Evolutionary conservation across 2,888 invertebrate species (phyloP).

Genomic region (Liposcelis brunnea): DNA sequence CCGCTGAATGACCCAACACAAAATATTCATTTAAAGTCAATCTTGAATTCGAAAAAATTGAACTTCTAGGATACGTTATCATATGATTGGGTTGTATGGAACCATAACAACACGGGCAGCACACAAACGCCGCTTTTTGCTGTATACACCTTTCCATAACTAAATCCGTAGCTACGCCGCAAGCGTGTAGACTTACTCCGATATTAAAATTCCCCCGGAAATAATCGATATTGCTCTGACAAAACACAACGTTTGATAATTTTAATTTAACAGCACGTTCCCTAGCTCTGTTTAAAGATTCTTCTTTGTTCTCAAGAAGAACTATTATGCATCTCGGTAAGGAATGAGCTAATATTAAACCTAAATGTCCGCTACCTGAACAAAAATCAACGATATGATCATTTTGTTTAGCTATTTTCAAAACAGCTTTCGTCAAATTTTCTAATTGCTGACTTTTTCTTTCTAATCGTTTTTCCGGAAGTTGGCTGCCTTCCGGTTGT

Average conservation of each 20-base stretch:
- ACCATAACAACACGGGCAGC: slow-evolving; percentile 92
- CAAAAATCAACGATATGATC: slow-evolving; percentile 83
- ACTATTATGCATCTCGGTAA: slow-evolving; percentile 62
- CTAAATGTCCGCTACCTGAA: slow-evolving; percentile 85
- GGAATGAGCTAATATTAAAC: slow-evolving; percentile 63
- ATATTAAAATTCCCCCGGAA: slow-evolving; percentile 66
- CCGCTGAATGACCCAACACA: slow-evolving; percentile 74
- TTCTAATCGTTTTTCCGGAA: slow-evolving; percentile 52
- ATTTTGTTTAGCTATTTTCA: slow-evolving; percentile 41
- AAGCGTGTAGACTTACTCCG: slow-evolving; percentile 81
- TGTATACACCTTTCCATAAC: slow-evolving; percentile 69
- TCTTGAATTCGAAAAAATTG: slow-evolving; percentile 20
- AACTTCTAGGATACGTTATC: slow-evolving; percentile 63
- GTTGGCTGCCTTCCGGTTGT: slow-evolving; percentile 58
- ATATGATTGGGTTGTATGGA: slow-evolving; percentile 63
- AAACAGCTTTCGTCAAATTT: slow-evolving; percentile 59
- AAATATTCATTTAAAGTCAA: slow-evolving; percentile 43
- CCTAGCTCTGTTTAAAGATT: slow-evolving; percentile 58
- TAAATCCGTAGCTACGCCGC: slow-evolving; percentile 86
- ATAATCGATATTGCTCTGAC: slow-evolving; percentile 79
- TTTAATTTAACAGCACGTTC: slow-evolving; percentile 45
- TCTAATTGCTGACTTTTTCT: slow-evolving; percentile 77
- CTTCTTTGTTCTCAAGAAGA: slow-evolving; percentile 82
- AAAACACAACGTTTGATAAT: slow-evolving; percentile 55
- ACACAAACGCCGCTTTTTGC: slow-evolving; percentile 61